Conservation (phyloP, 2,113 vertebrate species). For the Ophthalmolycus amberensis region DNA sequence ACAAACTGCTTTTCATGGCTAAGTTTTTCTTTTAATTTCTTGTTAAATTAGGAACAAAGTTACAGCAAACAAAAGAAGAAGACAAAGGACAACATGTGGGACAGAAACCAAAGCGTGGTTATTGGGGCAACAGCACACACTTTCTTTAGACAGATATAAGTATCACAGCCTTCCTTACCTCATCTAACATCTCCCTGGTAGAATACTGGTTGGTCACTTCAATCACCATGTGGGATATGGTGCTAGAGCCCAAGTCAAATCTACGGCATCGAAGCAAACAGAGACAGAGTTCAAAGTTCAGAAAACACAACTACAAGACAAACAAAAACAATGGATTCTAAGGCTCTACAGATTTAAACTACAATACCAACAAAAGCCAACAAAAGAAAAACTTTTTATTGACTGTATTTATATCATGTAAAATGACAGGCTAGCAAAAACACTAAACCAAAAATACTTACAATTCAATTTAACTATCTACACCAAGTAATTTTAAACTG, state of each 20-base stretch:
- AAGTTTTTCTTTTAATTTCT: neutral
- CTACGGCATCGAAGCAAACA: slow-evolving; percentile 71
- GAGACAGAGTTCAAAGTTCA: slow-evolving; percentile 4
- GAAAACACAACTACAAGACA: neutral
- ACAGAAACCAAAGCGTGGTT: neutral
- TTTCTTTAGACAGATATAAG: neutral
- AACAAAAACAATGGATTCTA: neutral
- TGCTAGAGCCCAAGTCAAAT: slow-evolving; percentile 88
- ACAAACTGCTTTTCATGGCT: neutral
- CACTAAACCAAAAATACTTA: neutral
- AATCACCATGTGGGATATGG: slow-evolving; percentile 82
- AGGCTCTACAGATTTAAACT: neutral
- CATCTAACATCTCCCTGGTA: slow-evolving; percentile 84
- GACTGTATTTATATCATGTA: neutral
- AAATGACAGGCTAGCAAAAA: neutral
- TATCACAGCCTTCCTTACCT: slow-evolving; percentile 77
- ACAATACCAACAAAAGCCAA: neutral
- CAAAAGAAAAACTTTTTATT: neutral
- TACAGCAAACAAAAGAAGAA: neutral
- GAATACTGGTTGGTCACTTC: slow-evolving; percentile 88
- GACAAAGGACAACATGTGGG: neutral
- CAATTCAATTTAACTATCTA: neutral
- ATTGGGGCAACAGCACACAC: neutral
- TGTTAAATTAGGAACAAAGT: neutral
- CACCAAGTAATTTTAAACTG: neutral